Evolutionary conservation across 64 coral and sea anemone species (phyloP).

Genomic region (Actinia tenebrosa): DNA sequence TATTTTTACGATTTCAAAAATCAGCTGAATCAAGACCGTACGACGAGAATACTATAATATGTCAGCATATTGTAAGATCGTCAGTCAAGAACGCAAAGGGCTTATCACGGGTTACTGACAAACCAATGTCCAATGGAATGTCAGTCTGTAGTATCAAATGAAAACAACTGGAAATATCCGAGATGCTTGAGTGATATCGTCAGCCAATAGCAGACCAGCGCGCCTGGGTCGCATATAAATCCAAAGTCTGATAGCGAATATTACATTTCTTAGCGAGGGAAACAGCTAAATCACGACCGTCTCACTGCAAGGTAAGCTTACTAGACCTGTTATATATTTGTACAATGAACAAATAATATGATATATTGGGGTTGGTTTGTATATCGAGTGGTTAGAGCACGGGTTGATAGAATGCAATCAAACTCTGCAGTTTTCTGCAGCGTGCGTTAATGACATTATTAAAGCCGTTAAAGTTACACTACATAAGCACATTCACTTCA

Average conservation of each 20-base stretch:
- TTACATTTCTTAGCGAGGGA: not conserved
- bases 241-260: not conserved
- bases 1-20: no score
- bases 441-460: not conserved
- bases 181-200: slow-evolving; percentile 10
- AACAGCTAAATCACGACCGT: not conserved
- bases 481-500: not conserved
- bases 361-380: not conserved
- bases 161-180: slow-evolving; percentile 25
- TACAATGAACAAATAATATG: not conserved
- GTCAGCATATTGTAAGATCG: not conserved
- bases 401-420: not conserved
- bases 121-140: not conserved
- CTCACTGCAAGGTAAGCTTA: not conserved
- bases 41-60: no score
- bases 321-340: not conserved
- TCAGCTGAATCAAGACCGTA: no score
- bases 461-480: not conserved
- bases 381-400: not conserved
- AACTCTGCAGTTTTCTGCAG: not conserved
- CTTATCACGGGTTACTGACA: not conserved
- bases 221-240: not conserved
- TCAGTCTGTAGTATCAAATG: not conserved
- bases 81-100: not conserved
- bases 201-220: not conserved